A percentile compares a stretch with the other conserved stretches of the same genome.
Conservation (phyloP, 1,140 invertebrate species). For the Pogonus chalceus region DNA sequence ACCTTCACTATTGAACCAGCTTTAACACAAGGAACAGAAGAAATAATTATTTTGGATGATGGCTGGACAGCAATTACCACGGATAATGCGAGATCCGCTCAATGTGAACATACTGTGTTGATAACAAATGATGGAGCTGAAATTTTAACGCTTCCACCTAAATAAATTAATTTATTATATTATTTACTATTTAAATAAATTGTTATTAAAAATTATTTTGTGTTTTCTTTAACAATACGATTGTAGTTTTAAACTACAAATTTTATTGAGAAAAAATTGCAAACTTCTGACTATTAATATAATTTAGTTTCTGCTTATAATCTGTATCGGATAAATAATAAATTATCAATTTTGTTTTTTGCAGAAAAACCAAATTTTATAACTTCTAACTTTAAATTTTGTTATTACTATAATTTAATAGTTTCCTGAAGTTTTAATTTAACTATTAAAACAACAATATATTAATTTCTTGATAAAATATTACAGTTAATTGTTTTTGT, state of each 20-base stretch:
- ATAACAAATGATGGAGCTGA: constrained; percentile 65
- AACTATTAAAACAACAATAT: too few relatives aligned
- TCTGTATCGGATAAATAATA: not conserved
- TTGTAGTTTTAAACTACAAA: too few relatives aligned
- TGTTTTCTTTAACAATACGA: too few relatives aligned
- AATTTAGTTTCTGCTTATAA: not conserved
- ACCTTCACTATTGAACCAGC: constrained; percentile 93
- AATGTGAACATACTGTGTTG: constrained; percentile 85
- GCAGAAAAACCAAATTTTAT: too few relatives aligned
- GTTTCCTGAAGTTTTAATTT: too few relatives aligned
- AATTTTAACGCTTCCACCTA: constrained; percentile 47
- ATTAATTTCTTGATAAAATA: too few relatives aligned
- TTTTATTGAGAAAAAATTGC: too few relatives aligned
- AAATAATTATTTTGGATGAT: constrained; percentile 66
- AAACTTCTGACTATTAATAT: too few relatives aligned
- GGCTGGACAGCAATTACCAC: constrained; percentile 77
- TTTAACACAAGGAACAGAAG: constrained; percentile 57
- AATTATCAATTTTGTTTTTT: not conserved
- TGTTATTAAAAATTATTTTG: not conserved
- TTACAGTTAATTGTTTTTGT: too few relatives aligned
- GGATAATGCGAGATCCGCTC: constrained; percentile 72
- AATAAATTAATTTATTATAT: not conserved
- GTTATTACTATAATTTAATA: too few relatives aligned
- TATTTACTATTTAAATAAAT: not conserved
- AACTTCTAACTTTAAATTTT: too few relatives aligned